Base-by-base conservation (phyloP, 92 coral and sea anemone genomes). In the Muricea muricata region DNA sequence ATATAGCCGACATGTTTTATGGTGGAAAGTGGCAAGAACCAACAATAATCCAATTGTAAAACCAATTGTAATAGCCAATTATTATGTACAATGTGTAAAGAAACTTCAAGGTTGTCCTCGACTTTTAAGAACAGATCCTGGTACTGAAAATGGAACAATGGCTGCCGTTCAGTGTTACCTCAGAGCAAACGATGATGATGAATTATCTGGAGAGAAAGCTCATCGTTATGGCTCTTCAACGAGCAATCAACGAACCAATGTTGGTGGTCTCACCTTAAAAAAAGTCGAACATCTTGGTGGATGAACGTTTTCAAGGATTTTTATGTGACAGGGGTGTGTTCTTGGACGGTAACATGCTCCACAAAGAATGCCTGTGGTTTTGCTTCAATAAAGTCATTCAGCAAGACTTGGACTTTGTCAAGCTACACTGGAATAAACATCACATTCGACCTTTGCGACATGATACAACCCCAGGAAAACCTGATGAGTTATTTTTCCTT, bases 141-240 rank as follows among this genome's bases (percentile, higher is more conserved):
- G 88, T 25, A 88, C 91, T 41, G 91, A 88, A 78, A 82, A 82
- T 81, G 83, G 75, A 18, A 67, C 30, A 28, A 80, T 80, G 83
- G 90, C 86, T 39, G 61, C 68, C 73, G 28, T 82, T 29, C 90
- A 55, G 90, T 87, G 83, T 58, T 52, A 25, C 46, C 56, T 73
- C 7, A 85, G 89, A 46, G 47, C 70, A 58, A 33, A 32, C 30
- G 77, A 61, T 20, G 25, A 30, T 48, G 87, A 87, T 28, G 78
- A 87, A 48, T 61, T 81, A 0, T 33, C 87, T 30, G 91, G 91
- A 65, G 91, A 87, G 23, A 87, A 73, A 61, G 84, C 91, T 24
- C 91, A 87, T 46, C 80, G 79, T 17, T 82, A 87, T 87, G 87
- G 84, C 46, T 21, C 87, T 33, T 82, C 87, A 30, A 87, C 91